Base-by-base conservation (phyloP, 2,797 vertebrate species). In the Hippocampus kuda region DNA sequence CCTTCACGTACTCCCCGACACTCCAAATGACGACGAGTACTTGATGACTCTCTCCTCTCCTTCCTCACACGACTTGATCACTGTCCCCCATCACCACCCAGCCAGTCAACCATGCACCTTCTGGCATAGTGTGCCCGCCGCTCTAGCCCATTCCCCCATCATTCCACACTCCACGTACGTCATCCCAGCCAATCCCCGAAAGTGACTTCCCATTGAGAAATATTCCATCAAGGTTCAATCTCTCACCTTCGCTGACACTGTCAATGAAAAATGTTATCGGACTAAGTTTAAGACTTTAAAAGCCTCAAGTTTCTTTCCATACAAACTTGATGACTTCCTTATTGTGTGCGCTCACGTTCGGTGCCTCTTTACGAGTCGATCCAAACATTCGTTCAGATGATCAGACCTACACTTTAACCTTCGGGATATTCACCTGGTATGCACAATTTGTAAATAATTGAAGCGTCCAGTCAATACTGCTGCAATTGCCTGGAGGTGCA, bases 1-100 rank as follows among this genome's bases (percentile, higher is more conserved):
- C 72, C 68, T 75, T 66, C 81, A 84, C 81, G 76, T 83, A 83
- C 78, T 83, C 75, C 76, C 70, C 64, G 27, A 9, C 30, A 60
- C 53, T 2, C 7, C 75, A 74, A 63, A 75, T 72, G 73, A 75
- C 71, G 80, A 73, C 70, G 76, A 78, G 66, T 15, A 66, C 66
- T 69, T 77, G 80, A 75, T 85, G 81, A 85, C 41, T n/a, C 61
- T 16, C 61, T 24, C 62, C 62, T 44, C 20, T 26, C n/a, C 16
- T n/a, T 44, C 24, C 24, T 48, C 44, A 18, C 9, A 26, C 42
- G 13, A 42, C 38, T 63, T 44, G 61, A 72, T 82, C 84, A 83
- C 77, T 72, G 75, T 57, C 41, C 24, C 15, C n/a, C 41, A 13
- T 11, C 16, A 13, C 42, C 22, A 26, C 24, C 9, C 64, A 18